Percentiles rank a stretch among this genome's conserved stretches.
Conservation (phyloP, 1,140 invertebrate species). For the Glossosoma conforme region DNA sequence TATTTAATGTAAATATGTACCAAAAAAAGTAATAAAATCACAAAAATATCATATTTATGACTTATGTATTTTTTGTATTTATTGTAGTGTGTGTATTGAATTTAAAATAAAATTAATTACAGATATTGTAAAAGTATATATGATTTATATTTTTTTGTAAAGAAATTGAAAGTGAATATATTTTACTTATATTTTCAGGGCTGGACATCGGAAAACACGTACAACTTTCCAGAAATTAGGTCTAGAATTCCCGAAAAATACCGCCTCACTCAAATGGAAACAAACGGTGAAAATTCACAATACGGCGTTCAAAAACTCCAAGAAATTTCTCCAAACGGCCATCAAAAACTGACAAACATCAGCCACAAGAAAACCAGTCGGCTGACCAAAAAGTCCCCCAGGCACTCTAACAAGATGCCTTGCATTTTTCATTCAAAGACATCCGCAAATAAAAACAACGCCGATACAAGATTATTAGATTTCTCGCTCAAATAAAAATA, state of each 20-base stretch:
- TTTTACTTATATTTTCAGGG: slow-evolving; percentile 29
- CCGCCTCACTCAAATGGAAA: not conserved
- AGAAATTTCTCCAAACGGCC: slow-evolving; percentile 4
- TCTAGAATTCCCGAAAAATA: not conserved
- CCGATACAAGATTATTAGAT: not conserved
- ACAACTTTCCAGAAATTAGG: slow-evolving; percentile 17
- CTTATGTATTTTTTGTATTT: too few relatives aligned
- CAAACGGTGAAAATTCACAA: slow-evolving; percentile 2
- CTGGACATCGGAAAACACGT: slow-evolving; percentile 24
- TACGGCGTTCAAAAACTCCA: slow-evolving; percentile 4
- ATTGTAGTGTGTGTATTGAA: too few relatives aligned
- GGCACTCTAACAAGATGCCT: slow-evolving; percentile 2
- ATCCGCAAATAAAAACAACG: not conserved
- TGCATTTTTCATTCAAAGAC: not conserved
- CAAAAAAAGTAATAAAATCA: too few relatives aligned
- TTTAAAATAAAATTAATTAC: too few relatives aligned
- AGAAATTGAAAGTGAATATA: not conserved
- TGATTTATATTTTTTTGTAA: not conserved
- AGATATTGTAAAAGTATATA: too few relatives aligned
- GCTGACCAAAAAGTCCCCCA: not conserved
- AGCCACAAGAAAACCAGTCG: not conserved
- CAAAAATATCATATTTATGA: too few relatives aligned
- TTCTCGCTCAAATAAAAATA: not conserved
- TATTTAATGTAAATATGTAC: too few relatives aligned
- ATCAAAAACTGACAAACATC: slow-evolving; percentile 12